Percentiles rank a stretch among this genome's conserved stretches.
Evolutionary conservation across 53 echinoderm and acorn worm species (phyloP).

Genomic region (Arbacia lixula): DNA sequence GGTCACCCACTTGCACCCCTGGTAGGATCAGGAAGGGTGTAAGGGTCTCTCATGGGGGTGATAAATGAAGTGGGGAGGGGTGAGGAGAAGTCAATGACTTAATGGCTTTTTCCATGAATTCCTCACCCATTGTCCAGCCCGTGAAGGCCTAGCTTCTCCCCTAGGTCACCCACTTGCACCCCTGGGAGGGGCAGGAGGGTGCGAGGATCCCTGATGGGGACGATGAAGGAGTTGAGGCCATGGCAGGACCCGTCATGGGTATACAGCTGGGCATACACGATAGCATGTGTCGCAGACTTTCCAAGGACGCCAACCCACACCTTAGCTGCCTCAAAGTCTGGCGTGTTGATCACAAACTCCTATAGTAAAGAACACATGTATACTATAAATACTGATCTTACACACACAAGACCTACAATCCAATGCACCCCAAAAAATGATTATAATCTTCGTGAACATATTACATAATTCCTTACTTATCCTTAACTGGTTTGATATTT

Average conservation of each 20-base stretch:
- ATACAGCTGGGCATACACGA: conserved; percentile 88
- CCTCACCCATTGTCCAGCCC: conserved; percentile 79
- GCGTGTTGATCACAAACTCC: conserved; percentile 86
- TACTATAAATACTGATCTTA: no score
- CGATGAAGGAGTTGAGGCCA: conserved; percentile 83
- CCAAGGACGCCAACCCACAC: conserved; percentile 88
- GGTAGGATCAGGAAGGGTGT: conserved; percentile 62
- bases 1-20: conserved; percentile 48
- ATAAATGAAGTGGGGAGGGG: conserved; percentile 71
- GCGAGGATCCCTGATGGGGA: conserved; percentile 74
- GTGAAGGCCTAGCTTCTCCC: conserved; percentile 86
- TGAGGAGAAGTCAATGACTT: no score
- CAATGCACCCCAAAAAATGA: no score
- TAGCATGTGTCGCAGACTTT: conserved; percentile 83
- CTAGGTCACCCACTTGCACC: conserved; percentile 83
- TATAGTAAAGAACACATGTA: no score
- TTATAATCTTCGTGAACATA: no score
- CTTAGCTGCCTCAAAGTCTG: conserved; percentile 88
- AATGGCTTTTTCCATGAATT: no score
- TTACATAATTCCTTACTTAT: no score
- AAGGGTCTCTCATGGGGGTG: conserved; percentile 76
- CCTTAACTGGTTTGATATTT: no score
- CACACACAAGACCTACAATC: no score
- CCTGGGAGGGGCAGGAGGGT: conserved; percentile 73
- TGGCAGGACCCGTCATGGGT: conserved; percentile 86